Evolutionary conservation across 2,888 invertebrate species (phyloP).

Genomic region (Macrophya annulata): DNA sequence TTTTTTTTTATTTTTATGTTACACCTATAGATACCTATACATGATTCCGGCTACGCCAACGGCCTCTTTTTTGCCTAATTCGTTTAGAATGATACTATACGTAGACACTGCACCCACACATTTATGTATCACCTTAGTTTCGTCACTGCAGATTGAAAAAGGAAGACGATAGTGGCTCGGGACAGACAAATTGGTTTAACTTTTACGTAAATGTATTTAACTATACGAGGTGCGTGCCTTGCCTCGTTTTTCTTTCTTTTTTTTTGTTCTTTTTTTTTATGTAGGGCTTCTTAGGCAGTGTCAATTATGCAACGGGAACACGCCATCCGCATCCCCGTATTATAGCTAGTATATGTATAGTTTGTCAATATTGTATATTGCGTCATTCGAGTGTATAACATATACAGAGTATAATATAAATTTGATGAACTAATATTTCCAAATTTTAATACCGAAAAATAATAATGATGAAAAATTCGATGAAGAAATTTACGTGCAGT

Average conservation of each 20-base stretch:
- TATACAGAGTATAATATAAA: too few relatives aligned
- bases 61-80: slow-evolving; percentile 18
- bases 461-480: slow-evolving; percentile 1
- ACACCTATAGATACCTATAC: background rate
- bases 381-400: background rate
- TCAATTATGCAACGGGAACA: slow-evolving; percentile 65
- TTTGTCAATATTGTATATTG: background rate
- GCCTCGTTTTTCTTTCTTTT: slow-evolving; percentile 57
- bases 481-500: background rate
- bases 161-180: slow-evolving; percentile 62
- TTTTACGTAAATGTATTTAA: slow-evolving; percentile 74
- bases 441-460: background rate
- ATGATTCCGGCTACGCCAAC: background rate
- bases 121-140: background rate
- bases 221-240: slow-evolving; percentile 65
- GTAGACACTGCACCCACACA: slow-evolving; percentile 16
- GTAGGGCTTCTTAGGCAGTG: slow-evolving; percentile 67
- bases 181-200: slow-evolving; percentile 69
- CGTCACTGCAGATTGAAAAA: slow-evolving; percentile 58
- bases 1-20: background rate
- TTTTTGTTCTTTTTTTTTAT: slow-evolving; percentile 58
- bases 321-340: background rate
- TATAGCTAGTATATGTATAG: background rate
- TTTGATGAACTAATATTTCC: too few relatives aligned
- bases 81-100: slow-evolving; percentile 6